Percentiles rank a stretch among this genome's conserved stretches.
Conservation (phyloP, 2,797 vertebrate species). For the Gallinago solitaria region DNA sequence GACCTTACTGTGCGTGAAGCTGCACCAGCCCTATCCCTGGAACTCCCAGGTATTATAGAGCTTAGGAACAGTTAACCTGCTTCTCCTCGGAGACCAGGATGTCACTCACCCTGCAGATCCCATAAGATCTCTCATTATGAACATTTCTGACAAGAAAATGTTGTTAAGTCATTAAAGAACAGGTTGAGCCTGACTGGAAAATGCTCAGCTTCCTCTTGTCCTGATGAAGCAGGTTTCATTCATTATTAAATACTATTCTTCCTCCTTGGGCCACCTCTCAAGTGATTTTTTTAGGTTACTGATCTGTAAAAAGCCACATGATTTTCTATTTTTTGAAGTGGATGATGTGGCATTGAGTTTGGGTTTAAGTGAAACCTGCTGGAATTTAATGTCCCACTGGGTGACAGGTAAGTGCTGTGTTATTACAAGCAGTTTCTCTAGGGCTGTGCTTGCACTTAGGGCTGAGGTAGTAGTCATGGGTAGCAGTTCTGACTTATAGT, state of each 20-base stretch:
- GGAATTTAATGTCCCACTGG: neutral
- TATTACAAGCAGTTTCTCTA: neutral
- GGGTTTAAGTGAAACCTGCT: neutral
- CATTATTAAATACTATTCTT: neutral
- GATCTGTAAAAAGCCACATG: accelerated
- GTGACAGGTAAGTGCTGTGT: neutral
- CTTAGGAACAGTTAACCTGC: accelerated
- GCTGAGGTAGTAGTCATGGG: neutral
- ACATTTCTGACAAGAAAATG: neutral
- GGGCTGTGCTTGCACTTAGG: accelerated
- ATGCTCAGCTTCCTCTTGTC: neutral
- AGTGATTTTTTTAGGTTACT: neutral
- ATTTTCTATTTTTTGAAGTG: accelerated
- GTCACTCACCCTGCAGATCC: neutral
- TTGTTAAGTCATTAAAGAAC: neutral
- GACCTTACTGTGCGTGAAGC: accelerated
- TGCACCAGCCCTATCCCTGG: accelerated
- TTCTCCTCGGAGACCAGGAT: neutral
- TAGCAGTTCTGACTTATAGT: neutral
- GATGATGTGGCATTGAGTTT: accelerated
- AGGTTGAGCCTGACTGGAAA: neutral
- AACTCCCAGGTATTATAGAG: too few species aligned
- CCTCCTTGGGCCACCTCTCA: neutral
- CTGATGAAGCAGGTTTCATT: neutral
- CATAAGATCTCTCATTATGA: neutral